phyloP scores from a whole-genome alignment of 1,140 invertebrate genomes.

The Sycobia sp. region DNA sequence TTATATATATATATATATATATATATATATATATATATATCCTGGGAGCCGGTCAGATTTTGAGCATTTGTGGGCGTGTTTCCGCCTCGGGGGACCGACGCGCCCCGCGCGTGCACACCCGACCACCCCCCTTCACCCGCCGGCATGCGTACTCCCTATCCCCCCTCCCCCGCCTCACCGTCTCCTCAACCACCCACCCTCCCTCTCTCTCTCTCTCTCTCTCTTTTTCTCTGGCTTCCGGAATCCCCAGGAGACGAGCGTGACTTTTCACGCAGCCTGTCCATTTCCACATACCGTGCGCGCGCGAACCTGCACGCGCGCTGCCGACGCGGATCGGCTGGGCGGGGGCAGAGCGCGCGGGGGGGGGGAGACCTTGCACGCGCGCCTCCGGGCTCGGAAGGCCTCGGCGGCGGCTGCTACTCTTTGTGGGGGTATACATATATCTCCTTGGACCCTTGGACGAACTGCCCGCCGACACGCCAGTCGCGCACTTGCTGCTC shows the following conservation, averaged over 20 bases:
- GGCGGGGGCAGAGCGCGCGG: too few species aligned
- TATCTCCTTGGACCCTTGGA: slow-evolving; percentile 11
- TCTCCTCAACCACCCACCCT: neutral
- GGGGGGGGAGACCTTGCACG: too few species aligned
- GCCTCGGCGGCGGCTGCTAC: neutral
- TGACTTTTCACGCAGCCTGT: slow-evolving; percentile 32
- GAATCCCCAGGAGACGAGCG: slow-evolving; percentile 28
- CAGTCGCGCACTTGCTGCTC: too few species aligned
- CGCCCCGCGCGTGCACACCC: slow-evolving; percentile 21
- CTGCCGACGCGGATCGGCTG: too few species aligned
- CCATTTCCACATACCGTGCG: neutral
- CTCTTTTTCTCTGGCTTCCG: neutral
- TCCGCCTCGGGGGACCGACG: slow-evolving; percentile 30
- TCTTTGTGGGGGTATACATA: too few species aligned
- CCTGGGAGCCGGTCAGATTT: slow-evolving; percentile 32
- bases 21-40: too few species aligned
- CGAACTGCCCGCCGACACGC: slow-evolving; percentile 33
- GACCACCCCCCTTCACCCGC: neutral
- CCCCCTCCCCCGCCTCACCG: neutral
- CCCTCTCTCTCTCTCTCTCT: neutral
- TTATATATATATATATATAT: too few species aligned
- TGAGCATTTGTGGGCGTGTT: slow-evolving; percentile 35
- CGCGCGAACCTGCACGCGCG: slow-evolving; percentile 1
- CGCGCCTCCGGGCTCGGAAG: slow-evolving; percentile 3
- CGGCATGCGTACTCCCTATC: neutral